A percentile compares a stretch with the other conserved stretches of the same genome.
Conservation (phyloP, 2,113 vertebrate genomes). For the Scomber scombrus region DNA sequence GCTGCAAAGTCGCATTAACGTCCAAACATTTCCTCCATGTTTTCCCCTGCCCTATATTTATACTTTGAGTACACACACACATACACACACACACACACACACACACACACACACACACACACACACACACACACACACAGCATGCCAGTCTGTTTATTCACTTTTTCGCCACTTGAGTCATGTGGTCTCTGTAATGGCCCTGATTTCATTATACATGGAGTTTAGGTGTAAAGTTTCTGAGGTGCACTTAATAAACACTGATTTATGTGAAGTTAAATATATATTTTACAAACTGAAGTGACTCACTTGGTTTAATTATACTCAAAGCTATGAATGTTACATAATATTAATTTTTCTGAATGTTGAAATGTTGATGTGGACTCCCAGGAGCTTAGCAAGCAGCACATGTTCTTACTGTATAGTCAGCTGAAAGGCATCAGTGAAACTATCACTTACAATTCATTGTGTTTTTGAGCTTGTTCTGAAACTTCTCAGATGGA, state of each 20-base stretch:
- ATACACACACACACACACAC: slow-evolving; percentile 7
- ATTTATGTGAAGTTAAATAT: background rate
- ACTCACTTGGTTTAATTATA: background rate
- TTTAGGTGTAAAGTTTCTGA: slow-evolving; percentile 44
- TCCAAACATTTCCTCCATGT: slow-evolving; percentile 69
- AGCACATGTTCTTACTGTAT: background rate
- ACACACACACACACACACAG: slow-evolving; percentile 12
- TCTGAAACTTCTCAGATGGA: background rate
- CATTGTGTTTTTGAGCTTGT: slow-evolving; percentile 1
- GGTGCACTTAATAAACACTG: background rate
- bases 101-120: slow-evolving; percentile 1
- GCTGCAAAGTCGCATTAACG: slow-evolving; percentile 57
- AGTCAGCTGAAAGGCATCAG: background rate
- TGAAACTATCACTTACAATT: background rate
- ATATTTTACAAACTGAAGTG: background rate
- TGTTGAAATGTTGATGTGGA: background rate
- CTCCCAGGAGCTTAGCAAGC: background rate
- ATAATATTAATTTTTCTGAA: background rate
- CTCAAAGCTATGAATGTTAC: background rate
- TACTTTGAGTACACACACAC: slow-evolving; percentile 24
- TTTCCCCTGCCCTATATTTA: slow-evolving; percentile 70
- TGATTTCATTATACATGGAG: slow-evolving; percentile 54
- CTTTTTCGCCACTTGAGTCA: slow-evolving; percentile 49
- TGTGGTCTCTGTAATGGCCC: slow-evolving; percentile 55
- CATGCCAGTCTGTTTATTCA: slow-evolving; percentile 66